Base-by-base conservation (phyloP, 2,888 invertebrate species). In the Machimus rusticus region DNA sequence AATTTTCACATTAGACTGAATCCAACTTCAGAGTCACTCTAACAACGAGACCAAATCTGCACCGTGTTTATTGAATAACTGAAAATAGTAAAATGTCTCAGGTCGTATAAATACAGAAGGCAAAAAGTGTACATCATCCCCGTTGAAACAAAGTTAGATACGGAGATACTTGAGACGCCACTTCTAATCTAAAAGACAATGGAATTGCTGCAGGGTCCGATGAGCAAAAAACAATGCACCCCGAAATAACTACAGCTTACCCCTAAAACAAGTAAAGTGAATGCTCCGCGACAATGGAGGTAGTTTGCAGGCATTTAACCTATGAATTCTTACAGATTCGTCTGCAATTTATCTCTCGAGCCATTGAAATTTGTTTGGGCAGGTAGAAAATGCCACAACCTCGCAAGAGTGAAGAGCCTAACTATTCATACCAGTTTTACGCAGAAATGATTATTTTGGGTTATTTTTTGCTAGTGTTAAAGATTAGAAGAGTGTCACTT, bases 151-250 rank as follows among this genome's bases (percentile, higher is more conserved):
- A 85, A 43, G 19, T 43, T 34, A 43, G 14, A 74, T 46, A 43
- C 12, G 43, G 0, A 51, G 51, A 51, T 51, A 51, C 51, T 16
- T 16, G 39, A 19, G n/a, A 19, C 66, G 37, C 74, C 16, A 74
- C 74, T 74, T 74, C 51, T 46, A 46, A 74, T 28, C 23, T 28
- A 23, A 12, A 37, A 74, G 46, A 85, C 85, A 85, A 85, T 74
- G 74, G 74, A 85, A 85, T 85, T 85, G 39, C 74, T 74, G 5
- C 23, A 85, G 85, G 85, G 85, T 46, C 37, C 43, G 74, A 31
- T 85, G 57, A 74, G 74, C 85, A 85, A 85, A 85, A 85, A 85
- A 85, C 85, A 85, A 85, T 85, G 43, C 23, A 74, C 37, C 23
- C 43, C 51, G 37, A 31, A 82, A 57, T 55, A 31, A 19, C 31